These are phyloP conservation scores for Argyra leucocephala DNA, from an alignment of 2,888 invertebrate genomes.

Conservation along the genomic window DNA sequence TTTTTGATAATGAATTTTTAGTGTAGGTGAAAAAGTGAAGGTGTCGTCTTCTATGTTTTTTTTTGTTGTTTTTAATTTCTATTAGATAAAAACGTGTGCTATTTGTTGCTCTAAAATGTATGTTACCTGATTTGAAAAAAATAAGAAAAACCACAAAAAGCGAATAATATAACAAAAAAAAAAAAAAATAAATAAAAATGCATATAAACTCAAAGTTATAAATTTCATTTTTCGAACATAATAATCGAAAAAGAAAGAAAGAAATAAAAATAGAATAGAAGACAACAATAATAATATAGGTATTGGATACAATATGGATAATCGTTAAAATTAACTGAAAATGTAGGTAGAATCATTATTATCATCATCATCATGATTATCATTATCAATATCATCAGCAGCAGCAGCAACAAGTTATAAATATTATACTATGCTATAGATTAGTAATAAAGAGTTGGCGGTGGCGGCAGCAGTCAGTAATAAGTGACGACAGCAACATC, in stretches of 20 bases:
- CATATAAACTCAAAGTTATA: too few species aligned
- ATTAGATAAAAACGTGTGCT: too few species aligned
- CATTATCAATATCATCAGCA: background rate
- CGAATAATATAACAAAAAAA: too few species aligned
- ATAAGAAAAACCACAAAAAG: too few species aligned
- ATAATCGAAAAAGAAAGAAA: too few species aligned
- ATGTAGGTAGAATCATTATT: background rate
- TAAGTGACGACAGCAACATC: background rate
- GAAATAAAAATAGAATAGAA: too few species aligned
- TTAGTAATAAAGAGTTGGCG: background rate
- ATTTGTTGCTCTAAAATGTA: too few species aligned
- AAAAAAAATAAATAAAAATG: too few species aligned
- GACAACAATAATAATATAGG: background rate
- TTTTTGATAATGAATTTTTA: conserved; percentile 6
- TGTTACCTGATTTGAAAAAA: too few species aligned
- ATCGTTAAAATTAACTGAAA: conserved; percentile 1
- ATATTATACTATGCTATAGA: background rate
- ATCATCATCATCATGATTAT: background rate
- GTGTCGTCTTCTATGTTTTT: background rate
- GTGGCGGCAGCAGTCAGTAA: background rate
- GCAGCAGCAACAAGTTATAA: background rate
- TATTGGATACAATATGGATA: too few species aligned
- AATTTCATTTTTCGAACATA: too few species aligned
- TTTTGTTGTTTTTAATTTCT: too few species aligned
- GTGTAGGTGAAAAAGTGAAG: conserved; percentile 4